Evolutionary conservation across 1,140 invertebrate species (phyloP).

Genomic region (Periplaneta americana): DNA sequence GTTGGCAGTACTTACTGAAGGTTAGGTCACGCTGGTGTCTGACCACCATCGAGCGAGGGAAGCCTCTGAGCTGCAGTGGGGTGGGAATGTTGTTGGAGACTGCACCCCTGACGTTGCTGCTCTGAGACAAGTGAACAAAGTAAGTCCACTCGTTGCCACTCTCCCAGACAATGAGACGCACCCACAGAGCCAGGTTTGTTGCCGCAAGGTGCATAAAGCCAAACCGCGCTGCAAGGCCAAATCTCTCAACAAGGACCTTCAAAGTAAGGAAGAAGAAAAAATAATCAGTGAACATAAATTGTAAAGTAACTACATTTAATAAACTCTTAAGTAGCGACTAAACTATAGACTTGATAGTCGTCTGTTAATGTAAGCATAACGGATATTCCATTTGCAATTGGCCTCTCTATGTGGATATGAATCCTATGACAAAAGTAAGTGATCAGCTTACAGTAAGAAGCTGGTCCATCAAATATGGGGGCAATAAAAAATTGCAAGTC

Average conservation of each 20-base stretch:
- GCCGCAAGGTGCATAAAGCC: conserved; percentile 55
- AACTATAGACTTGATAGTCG: no score
- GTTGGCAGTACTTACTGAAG: conserved; percentile 25
- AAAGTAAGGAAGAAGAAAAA: background rate
- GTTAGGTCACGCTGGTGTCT: conserved; percentile 31
- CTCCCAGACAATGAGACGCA: conserved; percentile 55
- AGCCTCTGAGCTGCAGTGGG: conserved; percentile 39
- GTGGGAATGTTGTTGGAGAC: conserved; percentile 28
- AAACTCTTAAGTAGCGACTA: no score
- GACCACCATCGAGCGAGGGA: conserved; percentile 32
- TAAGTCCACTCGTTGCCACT: conserved; percentile 49
- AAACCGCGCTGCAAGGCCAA: conserved; percentile 47
- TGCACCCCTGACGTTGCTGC: background rate
- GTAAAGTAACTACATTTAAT: no score
- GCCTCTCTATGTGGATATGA: no score
- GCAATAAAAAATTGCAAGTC: no score
- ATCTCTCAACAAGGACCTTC: conserved; percentile 50
- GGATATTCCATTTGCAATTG: no score
- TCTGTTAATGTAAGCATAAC: no score
- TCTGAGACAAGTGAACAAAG: conserved; percentile 42
- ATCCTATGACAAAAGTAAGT: no score
- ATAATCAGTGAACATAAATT: no score
- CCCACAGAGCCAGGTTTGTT: conserved; percentile 54
- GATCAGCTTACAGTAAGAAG: no score
- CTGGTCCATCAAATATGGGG: no score